A percentile compares a stretch with the other conserved stretches of the same genome.
Conservation (phyloP, 2,888 invertebrate genomes). For the Chrysolina oricalcia region DNA sequence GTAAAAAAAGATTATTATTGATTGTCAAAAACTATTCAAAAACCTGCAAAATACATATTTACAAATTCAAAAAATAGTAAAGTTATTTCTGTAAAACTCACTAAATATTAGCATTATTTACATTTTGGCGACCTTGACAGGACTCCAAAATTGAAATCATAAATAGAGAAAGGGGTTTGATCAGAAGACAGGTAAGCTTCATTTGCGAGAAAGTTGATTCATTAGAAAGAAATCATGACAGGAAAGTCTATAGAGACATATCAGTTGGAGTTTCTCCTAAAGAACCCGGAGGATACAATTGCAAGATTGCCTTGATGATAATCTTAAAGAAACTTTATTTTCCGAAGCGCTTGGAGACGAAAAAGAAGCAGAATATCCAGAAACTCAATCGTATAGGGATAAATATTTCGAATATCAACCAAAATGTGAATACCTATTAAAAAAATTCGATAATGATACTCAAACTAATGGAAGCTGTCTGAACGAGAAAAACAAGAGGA, state of each 20-base stretch:
- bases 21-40: too few relatives aligned
- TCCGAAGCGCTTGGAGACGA: background rate
- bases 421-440: too few relatives aligned
- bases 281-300: too few relatives aligned
- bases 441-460: too few relatives aligned
- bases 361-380: background rate
- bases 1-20: too few relatives aligned
- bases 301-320: too few relatives aligned
- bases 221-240: background rate
- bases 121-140: constrained; percentile 24
- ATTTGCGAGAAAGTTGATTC: constrained; percentile 7
- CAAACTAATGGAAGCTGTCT: too few relatives aligned
- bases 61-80: too few relatives aligned
- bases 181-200: constrained; percentile 25
- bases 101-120: too few relatives aligned
- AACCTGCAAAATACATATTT: too few relatives aligned
- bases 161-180: constrained; percentile 13
- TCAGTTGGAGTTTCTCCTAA: constrained; percentile 1
- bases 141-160: constrained; percentile 23
- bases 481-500: too few relatives aligned
- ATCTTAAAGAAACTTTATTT: background rate
- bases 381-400: background rate
- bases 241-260: background rate
- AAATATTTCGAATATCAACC: background rate
- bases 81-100: too few relatives aligned